phyloP scores from a whole-genome alignment of 2,888 invertebrate species.

The Eumerus sabulonum region DNA sequence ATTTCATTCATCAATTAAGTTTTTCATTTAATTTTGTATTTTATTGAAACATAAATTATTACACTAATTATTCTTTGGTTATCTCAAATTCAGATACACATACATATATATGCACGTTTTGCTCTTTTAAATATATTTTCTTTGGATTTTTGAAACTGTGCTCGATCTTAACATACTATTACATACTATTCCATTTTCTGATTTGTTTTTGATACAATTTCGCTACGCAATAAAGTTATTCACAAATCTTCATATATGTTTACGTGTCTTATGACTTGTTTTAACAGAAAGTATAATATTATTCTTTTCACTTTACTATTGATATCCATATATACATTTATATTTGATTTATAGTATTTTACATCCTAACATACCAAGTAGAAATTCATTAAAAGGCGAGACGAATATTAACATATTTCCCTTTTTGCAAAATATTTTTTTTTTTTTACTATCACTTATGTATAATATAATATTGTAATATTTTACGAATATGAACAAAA shows the following conservation, averaged over 20 bases:
- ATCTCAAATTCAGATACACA: slow-evolving; percentile 56
- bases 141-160: slow-evolving; percentile 29
- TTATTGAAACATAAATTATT: slow-evolving; percentile 54
- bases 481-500: slow-evolving; percentile 40
- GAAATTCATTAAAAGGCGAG: slow-evolving; percentile 61
- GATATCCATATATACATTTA: background rate
- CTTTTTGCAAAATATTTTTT: slow-evolving; percentile 12
- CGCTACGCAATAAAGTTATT: slow-evolving; percentile 33
- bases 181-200: too few relatives aligned
- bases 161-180: slow-evolving; percentile 57
- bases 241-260: slow-evolving; percentile 21
- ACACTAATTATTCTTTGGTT: slow-evolving; percentile 59
- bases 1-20: slow-evolving; percentile 49
- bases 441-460: slow-evolving; percentile 1
- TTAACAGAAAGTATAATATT: background rate
- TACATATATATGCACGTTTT: slow-evolving; percentile 16
- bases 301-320: too few relatives aligned
- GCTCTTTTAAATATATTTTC: slow-evolving; percentile 9
- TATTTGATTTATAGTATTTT: background rate
- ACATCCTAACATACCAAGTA: slow-evolving; percentile 39
- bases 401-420: slow-evolving; percentile 46
- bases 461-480: too few relatives aligned
- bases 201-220: slow-evolving; percentile 42
- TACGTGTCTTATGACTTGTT: slow-evolving; percentile 3
- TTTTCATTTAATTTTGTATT: background rate